Evolutionary conservation across 2,113 vertebrate genomes (phyloP).

Genomic region (Tapirus terrestris): DNA sequence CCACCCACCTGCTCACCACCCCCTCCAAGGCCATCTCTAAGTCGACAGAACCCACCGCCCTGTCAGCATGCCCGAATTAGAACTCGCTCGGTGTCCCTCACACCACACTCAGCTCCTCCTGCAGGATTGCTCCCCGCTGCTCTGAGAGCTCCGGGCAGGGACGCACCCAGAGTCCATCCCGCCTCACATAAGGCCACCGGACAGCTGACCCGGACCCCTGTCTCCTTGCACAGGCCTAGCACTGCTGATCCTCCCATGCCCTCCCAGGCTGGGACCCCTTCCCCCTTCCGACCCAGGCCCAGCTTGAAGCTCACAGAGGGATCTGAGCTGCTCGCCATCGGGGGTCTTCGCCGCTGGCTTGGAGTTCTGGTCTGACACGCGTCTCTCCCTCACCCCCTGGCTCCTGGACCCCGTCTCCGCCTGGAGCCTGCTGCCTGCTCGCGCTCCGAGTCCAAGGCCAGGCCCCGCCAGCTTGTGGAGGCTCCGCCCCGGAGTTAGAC

Average conservation of each 20-base stretch:
- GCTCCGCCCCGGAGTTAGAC: background rate
- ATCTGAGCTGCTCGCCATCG: background rate
- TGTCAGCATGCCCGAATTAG: background rate
- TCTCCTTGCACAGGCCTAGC: background rate
- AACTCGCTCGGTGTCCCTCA: background rate
- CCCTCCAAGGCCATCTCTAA: background rate
- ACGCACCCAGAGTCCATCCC: accelerated
- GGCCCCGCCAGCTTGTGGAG: background rate
- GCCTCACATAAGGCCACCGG: background rate
- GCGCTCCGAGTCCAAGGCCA: background rate
- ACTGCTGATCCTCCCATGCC: background rate
- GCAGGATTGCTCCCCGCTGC: background rate
- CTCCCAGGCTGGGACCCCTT: background rate
- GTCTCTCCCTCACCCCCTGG: background rate
- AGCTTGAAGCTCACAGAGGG: background rate
- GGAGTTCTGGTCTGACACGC: background rate
- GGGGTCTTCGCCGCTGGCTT: too few relatives aligned
- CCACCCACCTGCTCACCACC: too few relatives aligned
- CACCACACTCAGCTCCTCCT: background rate
- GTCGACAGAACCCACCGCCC: background rate
- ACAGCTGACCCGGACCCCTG: background rate
- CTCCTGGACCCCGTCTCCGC: background rate
- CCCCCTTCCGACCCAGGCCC: background rate
- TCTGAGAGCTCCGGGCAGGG: background rate
- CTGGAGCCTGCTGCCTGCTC: background rate